Conservation (phyloP, 2,797 vertebrate genomes). For the Peromyscus aztecus region DNA sequence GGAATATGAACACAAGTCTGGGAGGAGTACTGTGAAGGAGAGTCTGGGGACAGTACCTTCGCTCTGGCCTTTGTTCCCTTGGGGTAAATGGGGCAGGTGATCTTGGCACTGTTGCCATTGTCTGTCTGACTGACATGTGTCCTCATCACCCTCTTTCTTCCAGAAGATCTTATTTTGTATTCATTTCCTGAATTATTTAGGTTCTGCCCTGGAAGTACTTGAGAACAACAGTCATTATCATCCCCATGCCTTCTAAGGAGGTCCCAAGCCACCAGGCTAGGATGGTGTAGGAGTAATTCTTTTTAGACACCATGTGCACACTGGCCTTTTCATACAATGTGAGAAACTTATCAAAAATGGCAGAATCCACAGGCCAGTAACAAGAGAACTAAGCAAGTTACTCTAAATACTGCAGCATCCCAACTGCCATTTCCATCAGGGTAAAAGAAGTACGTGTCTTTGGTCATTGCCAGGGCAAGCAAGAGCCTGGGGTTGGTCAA, state of each 20-base stretch:
- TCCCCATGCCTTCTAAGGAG: neutral
- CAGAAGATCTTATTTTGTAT: neutral
- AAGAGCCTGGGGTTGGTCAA: neutral
- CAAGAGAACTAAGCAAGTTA: neutral
- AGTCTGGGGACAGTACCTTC: neutral
- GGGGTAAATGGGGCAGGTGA: neutral
- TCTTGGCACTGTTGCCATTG: neutral
- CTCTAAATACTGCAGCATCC: neutral
- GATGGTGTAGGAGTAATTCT: neutral
- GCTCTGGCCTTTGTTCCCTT: neutral
- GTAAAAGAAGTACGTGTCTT: neutral
- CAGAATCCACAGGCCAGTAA: neutral
- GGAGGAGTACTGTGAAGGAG: neutral
- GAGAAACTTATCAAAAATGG: slow-evolving; percentile 30
- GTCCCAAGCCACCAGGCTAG: neutral
- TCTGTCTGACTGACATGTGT: neutral
- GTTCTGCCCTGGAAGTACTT: slow-evolving; percentile 21
- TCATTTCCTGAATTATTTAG: slow-evolving; percentile 18
- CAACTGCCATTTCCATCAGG: neutral
- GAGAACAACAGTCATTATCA: slow-evolving; percentile 10
- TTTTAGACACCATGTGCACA: neutral
- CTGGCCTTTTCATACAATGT: neutral
- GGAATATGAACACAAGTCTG: neutral
- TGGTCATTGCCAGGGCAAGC: neutral
- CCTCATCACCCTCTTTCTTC: neutral